phyloP scores from a whole-genome alignment of 1,140 invertebrate genomes.

The Palaemon carinicauda region DNA sequence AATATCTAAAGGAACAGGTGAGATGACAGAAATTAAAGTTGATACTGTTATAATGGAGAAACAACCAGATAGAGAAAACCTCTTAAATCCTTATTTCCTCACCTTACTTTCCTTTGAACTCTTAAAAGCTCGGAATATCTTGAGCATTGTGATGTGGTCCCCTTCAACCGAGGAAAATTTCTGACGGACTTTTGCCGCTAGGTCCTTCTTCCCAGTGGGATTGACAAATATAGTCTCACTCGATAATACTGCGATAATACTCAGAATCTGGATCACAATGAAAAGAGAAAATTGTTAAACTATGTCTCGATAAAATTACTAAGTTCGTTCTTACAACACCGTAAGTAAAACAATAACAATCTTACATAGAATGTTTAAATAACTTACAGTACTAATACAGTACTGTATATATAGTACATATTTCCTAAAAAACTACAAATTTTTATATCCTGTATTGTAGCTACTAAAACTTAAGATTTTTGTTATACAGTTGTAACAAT shows the following conservation, averaged over 20 bases:
- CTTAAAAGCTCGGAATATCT: conserved; percentile 84
- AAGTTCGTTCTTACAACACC: background rate
- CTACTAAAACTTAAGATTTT: too few species aligned
- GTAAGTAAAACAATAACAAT: too few species aligned
- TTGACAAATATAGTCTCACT: conserved; percentile 73
- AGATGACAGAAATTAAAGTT: too few species aligned
- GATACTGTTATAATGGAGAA: too few species aligned
- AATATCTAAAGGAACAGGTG: too few species aligned
- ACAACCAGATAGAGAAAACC: background rate
- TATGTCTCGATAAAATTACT: background rate
- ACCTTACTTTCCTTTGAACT: conserved; percentile 79
- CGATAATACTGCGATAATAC: conserved; percentile 75
- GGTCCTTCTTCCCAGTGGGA: conserved; percentile 66
- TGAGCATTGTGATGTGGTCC: conserved; percentile 92
- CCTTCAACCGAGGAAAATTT: conserved; percentile 89
- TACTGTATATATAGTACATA: too few species aligned
- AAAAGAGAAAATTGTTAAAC: background rate
- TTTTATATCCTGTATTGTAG: too few species aligned
- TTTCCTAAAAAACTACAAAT: too few species aligned
- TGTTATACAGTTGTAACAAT: too few species aligned
- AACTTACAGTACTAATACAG: too few species aligned
- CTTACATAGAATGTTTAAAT: too few species aligned
- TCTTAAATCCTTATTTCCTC: conserved; percentile 2
- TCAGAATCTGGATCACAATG: conserved; percentile 73
- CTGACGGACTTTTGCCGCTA: conserved; percentile 74